phyloP scores from a whole-genome alignment of 1,140 invertebrate species.

The Amyelois transitella region DNA sequence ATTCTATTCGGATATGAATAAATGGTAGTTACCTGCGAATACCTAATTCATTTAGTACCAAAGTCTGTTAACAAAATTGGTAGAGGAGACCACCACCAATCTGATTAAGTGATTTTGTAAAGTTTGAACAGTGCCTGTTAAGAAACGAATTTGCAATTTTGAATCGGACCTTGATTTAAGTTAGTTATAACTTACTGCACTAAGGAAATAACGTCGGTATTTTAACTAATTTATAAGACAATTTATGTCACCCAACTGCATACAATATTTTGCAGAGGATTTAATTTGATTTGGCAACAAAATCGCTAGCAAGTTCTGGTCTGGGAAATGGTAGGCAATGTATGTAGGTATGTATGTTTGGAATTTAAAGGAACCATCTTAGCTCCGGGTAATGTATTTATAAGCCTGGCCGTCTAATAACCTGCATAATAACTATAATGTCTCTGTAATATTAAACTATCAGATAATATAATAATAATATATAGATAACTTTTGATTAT shows the following conservation, averaged over 20 bases:
- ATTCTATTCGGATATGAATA: background rate
- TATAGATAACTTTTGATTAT: too few relatives aligned
- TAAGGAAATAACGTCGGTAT: background rate
- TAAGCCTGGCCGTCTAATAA: too few relatives aligned
- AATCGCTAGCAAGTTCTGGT: too few relatives aligned
- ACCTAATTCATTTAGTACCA: constrained; percentile 48
- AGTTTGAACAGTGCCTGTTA: constrained; percentile 60
- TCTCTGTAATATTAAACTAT: background rate
- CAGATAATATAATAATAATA: background rate
- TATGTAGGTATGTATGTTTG: too few relatives aligned
- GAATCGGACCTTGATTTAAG: constrained; percentile 24
- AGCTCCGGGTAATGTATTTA: too few relatives aligned
- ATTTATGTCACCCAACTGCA: background rate
- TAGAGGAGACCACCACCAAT: constrained; percentile 48
- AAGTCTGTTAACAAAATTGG: constrained; percentile 57
- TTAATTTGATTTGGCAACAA: too few relatives aligned
- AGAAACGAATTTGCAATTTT: constrained; percentile 42
- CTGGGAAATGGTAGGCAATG: too few relatives aligned
- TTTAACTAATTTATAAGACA: background rate
- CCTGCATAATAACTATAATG: too few relatives aligned
- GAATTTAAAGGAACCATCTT: too few relatives aligned
- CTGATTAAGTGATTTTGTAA: constrained; percentile 60
- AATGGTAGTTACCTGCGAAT: constrained; percentile 41
- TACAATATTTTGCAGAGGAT: too few relatives aligned
- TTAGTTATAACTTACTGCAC: constrained; percentile 6